Evolutionary conservation across 2,113 vertebrate species (phyloP).

Genomic region (Ptilonorhynchus violaceus): DNA sequence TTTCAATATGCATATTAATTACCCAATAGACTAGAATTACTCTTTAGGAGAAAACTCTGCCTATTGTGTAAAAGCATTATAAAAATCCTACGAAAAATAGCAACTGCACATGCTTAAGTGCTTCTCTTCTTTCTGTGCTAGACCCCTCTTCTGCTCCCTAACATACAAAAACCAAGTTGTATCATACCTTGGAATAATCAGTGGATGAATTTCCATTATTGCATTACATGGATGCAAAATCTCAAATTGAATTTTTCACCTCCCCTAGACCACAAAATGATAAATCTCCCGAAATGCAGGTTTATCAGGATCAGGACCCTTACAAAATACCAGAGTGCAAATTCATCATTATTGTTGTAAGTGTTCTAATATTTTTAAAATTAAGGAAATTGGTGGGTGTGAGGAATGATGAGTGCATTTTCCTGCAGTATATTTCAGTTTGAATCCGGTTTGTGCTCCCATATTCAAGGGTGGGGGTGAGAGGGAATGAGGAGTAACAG

Average conservation of each 20-base stretch:
- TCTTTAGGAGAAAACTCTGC: slow-evolving; percentile 59
- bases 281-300: not conserved
- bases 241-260: not conserved
- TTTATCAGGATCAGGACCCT: not conserved
- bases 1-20: slow-evolving; percentile 72
- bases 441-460: not conserved
- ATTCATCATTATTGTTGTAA: not conserved
- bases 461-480: not conserved
- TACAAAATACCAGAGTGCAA: not conserved
- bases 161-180: not conserved
- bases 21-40: slow-evolving; percentile 48
- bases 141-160: not conserved
- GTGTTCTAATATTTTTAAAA: not conserved
- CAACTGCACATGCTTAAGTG: slow-evolving; percentile 12
- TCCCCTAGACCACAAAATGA: not conserved
- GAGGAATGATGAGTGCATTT: not conserved
- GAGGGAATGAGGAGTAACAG: not conserved
- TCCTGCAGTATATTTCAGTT: not conserved
- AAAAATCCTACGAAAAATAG: slow-evolving; percentile 24
- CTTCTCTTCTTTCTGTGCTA: not conserved
- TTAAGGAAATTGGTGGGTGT: not conserved
- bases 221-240: not conserved
- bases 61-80: slow-evolving; percentile 43
- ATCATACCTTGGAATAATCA: not conserved
- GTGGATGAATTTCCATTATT: not conserved